Base-by-base conservation (phyloP, 1,140 invertebrate species). In the Sarcophaga bullata region DNA sequence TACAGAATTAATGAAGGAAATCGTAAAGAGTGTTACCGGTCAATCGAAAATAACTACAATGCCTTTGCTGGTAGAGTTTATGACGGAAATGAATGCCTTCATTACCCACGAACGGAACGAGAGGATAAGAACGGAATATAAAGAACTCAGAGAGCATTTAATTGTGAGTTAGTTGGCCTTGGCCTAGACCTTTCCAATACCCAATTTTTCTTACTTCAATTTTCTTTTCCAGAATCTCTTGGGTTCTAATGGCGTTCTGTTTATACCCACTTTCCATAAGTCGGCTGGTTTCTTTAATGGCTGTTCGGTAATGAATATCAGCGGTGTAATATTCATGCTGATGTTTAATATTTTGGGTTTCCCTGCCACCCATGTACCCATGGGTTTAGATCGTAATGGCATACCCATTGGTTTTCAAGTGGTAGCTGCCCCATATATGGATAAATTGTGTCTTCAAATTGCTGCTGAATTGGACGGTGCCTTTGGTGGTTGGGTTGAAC, bases 331-430 rank as follows among this genome's bases (percentile, higher is more conserved):
- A 17, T 96, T 95, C 90, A 92, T 93, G 46, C 92, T 93, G 85
- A 89, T 96, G 80, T 94, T 95, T 86, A 97, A 97, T 91, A 90
- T 94, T 11, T 87, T 97, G 1, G 94, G 94, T 2, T 90, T 96
- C 81, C 96, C 96, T 8, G 93, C 95, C 8, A 95, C 95, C 1
- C 93, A 95, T 84, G 93, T 95, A 72, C 95, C 91, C 8, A 88
- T 96, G 85, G 95, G 95, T 0, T 83, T 95, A 1, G 91, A 92
- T 84, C 87, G 88, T 1, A 86, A 93, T 13, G 94, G 94, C 0
- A 86, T 96, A 83, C 96, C 96, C 0, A 85, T 96, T 19, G 95
- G 95, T 19, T 86, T 96, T 82, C 96, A 97, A 91, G 93, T 94
- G 84, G 91, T 94, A 73, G 93, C 94, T 0, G 93, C 91, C 0